Percentiles rank a stretch among this genome's conserved stretches.
Evolutionary conservation across 2,797 vertebrate genomes (phyloP).

Genomic region (Neosalanx taihuensis): DNA sequence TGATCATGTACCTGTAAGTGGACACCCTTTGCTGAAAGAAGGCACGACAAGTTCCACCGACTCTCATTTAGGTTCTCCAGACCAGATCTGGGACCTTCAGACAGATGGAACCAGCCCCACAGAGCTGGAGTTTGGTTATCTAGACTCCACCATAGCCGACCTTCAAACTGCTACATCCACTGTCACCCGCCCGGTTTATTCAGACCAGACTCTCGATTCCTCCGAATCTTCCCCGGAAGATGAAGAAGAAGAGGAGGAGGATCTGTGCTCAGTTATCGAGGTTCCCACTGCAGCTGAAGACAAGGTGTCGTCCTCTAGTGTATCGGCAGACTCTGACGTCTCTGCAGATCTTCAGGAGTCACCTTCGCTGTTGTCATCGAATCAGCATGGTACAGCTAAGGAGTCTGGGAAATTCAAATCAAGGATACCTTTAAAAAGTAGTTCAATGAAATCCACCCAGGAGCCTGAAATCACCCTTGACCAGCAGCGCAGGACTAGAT

Average conservation of each 20-base stretch:
- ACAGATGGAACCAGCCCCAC: slow-evolving; percentile 50
- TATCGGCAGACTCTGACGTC: slow-evolving; percentile 19
- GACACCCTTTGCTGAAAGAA: slow-evolving; percentile 26
- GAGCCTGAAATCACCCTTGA: slow-evolving; percentile 30
- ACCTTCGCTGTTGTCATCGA: slow-evolving; percentile 3
- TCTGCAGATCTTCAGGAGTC: slow-evolving; percentile 36
- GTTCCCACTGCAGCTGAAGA: slow-evolving; percentile 34
- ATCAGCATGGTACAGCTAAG: slow-evolving; percentile 45
- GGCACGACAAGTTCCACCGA: slow-evolving; percentile 38
- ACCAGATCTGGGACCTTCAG: slow-evolving; percentile 32
- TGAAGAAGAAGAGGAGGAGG: slow-evolving; percentile 74
- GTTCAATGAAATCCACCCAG: slow-evolving; percentile 48
- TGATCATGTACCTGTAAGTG: slow-evolving; percentile 31
- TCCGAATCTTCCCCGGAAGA: slow-evolving; percentile 89
- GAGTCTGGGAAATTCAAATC: slow-evolving; percentile 72
- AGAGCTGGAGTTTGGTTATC: slow-evolving; percentile 64
- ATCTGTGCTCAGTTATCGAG: slow-evolving; percentile 65
- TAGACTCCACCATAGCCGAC: slow-evolving; percentile 69
- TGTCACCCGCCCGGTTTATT: slow-evolving; percentile 59
- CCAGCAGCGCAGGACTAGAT: slow-evolving; percentile 61
- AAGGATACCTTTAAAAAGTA: slow-evolving; percentile 74
- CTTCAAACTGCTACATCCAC: slow-evolving; percentile 72
- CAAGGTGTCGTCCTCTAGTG: not conserved
- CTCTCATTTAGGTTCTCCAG: slow-evolving; percentile 39
- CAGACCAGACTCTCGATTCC: slow-evolving; percentile 72